Percentiles rank a stretch among this genome's conserved stretches.
These are phyloP conservation scores for Ictalurus furcatus DNA, from an alignment of 2,113 vertebrate species.

Conservation along the genomic window DNA sequence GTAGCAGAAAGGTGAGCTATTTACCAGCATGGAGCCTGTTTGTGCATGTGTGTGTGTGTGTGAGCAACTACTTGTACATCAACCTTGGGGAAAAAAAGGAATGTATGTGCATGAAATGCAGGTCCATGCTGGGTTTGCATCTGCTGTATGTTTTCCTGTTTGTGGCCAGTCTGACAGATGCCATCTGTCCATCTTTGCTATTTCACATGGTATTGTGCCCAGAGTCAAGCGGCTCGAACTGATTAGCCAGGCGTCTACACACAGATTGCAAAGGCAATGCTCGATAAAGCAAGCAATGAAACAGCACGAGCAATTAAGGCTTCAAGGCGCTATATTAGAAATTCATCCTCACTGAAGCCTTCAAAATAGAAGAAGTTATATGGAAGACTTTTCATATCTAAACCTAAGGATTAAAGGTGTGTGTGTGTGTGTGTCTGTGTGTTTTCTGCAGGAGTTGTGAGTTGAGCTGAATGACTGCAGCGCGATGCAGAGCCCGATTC, in stretches of 20 bases:
- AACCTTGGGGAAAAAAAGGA: not conserved
- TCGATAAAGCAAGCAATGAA: not conserved
- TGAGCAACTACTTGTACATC: constrained; percentile 11
- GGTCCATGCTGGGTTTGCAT: constrained; percentile 15
- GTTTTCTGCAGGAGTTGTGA: constrained; percentile 39
- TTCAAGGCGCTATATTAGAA: not conserved
- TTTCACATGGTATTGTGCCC: constrained; percentile 40
- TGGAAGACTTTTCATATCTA: not conserved
- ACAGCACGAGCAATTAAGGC: not conserved
- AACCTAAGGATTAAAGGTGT: not conserved
- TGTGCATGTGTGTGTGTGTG: constrained; percentile 36
- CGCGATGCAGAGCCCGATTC: constrained; percentile 43
- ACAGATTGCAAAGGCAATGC: not conserved
- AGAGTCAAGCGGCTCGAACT: constrained; percentile 53
- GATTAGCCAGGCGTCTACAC: constrained; percentile 42
- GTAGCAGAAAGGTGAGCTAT: constrained; percentile 22
- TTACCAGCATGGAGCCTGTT: constrained; percentile 13
- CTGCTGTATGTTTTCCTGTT: constrained; percentile 32
- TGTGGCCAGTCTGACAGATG: constrained; percentile 52
- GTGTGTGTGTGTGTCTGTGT: constrained; percentile 11
- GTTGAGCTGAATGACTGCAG: constrained; percentile 50
- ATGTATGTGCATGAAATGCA: constrained; percentile 1
- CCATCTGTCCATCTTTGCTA: constrained; percentile 47
- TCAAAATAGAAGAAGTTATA: not conserved
- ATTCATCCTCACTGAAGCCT: not conserved